Evolutionary conservation across 64 coral and sea anemone species (phyloP).

Genomic region (Actinia tenebrosa): DNA sequence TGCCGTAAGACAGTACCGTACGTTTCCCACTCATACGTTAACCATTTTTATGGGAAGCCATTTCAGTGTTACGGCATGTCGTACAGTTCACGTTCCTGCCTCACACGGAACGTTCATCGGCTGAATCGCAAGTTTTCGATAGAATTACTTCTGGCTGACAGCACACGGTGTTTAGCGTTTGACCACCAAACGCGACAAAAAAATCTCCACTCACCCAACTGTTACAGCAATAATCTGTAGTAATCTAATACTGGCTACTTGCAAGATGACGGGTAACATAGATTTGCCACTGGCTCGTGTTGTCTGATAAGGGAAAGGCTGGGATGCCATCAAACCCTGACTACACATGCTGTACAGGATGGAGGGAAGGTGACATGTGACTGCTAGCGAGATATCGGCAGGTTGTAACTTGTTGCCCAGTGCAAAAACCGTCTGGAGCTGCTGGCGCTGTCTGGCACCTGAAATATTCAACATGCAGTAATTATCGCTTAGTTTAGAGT

Average conservation of each 20-base stretch:
- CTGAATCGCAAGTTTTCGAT: no score
- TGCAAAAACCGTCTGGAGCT: constrained; percentile 74
- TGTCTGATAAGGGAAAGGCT: constrained; percentile 56
- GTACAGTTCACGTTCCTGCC: no score
- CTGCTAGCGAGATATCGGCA: constrained; percentile 62
- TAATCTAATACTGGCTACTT: constrained; percentile 74
- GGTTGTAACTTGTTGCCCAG: constrained; percentile 76
- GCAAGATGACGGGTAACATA: constrained; percentile 58
- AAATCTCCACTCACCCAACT: constrained; percentile 44
- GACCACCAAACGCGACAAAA: no score
- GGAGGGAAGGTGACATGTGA: constrained; percentile 52
- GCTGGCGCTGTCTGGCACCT: constrained; percentile 76
- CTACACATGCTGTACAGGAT: constrained; percentile 65
- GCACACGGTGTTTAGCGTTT: no score
- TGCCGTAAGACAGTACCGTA: no score
- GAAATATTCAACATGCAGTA: background rate
- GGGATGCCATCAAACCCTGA: constrained; percentile 59
- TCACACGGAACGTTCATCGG: no score
- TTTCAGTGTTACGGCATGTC: no score
- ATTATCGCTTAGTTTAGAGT: no score
- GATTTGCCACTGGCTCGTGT: constrained; percentile 31
- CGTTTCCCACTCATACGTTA: no score
- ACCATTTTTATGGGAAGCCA: no score
- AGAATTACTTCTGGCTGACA: no score
- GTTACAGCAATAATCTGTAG: constrained; percentile 75